Evolutionary conservation across 2,888 invertebrate genomes (phyloP), one percentile per base, ranked within the genome.

Genomic region (Reticulitermes lucifugus): DNA sequence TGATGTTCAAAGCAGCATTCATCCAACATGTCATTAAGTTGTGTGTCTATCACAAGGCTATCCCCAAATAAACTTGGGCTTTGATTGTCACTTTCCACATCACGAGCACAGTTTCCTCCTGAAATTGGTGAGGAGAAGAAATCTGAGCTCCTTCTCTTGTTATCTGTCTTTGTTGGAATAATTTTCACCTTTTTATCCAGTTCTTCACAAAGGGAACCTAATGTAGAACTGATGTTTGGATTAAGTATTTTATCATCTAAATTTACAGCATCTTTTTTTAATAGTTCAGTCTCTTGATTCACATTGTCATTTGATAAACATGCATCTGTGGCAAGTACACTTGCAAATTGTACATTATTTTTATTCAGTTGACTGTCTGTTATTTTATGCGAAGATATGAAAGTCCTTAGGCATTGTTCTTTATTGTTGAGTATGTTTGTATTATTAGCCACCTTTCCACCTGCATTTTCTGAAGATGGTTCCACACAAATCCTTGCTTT

Each of bases 61-160:
- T 94, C 94, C 87, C 92, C 93, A 89, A 94, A 94, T 79, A 94
- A 89, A 89, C 92, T 93, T 4, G 93, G 92, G 90, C 92, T 92
- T 43, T 55, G 79, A 6, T 71, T 71, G 6, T 29, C 59, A 79
- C 9, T 21, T 25, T 55, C 84, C 9, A 25, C 51, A 70, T 29
- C 65, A 35, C 14, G 73, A 21, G 12, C 9, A 41, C 10, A 22
- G 0, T 77, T 77, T 46, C 25, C 77, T 7, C 25, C 77, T 75
- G 83, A 73, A 10, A 22, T 35, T 0, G 83, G 83, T 18, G 83
- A 55, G 6, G 83, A 83, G 59, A 77, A 83, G 75, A 83, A 51
- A 55, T 83, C 83, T n/a, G 83, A 83, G 51, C 75, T 83, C 21
- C 29, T 29, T 46, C 73, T 46, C 29, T 55, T 73, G 41, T 51